Evolutionary conservation across 1,140 invertebrate genomes (phyloP), one percentile per base, ranked within the genome.

Genomic region (Venustaconcha ellipsiformis): DNA sequence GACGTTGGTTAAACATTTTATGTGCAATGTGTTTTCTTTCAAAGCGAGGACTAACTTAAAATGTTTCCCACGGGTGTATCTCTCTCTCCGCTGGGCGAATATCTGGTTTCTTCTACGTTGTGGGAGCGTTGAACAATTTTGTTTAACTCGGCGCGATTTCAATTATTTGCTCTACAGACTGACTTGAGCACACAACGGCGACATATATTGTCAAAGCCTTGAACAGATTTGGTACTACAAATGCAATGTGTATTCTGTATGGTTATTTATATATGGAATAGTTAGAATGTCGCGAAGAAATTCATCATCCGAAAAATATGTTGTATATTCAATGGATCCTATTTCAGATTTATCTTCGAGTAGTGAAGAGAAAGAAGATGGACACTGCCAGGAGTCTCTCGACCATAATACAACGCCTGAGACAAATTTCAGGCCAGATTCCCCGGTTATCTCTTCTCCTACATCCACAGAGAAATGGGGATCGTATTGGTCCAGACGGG

Each of bases 401-500:
- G 72, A 68, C 14, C 66, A 30, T 17, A 67, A 74, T 15, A 23
- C 26, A 14, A 20, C 57, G 1, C 59, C 65, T 18, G 65, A 58
- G 2, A 62, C 59, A 8, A 6, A 30, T 66, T 20, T 67, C 6
- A 6, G 18, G 15, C 57, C 57, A 12, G 17, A 57, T 20, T 74
- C 72, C 3, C 72, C 72, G 2, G 66, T 30, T 14, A 26, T 58
- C 5, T 74, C 72, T 12, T 60, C 72, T 13, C 23, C 57, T 17
- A 63, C 66, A 48, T 48, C 37, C 14, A 67, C 65, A 13, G 72
- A 74, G 20, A 74, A 69, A 48, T 74, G 72, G 72, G 65, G 72
- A 37, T 74, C 72, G 5, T 74, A 74, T 55, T 74, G 72, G 72
- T 74, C 72, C 14, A 67, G 37, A 74, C 20, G 72, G 14, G 72